Conservation (phyloP, 2,888 invertebrate species). For the Agonum fuliginosum region DNA sequence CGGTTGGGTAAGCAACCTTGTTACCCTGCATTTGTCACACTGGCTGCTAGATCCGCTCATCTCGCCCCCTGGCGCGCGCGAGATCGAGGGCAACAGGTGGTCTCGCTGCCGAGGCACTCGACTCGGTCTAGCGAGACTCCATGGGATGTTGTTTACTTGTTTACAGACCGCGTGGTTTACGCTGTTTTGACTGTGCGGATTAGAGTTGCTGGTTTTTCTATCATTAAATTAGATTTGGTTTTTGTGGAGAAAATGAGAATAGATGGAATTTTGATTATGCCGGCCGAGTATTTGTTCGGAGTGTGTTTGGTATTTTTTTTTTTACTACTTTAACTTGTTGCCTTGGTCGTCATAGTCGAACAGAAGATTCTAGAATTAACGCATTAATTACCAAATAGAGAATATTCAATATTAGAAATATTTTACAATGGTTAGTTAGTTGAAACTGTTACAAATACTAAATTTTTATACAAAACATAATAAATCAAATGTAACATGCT, state of each 20-base stretch:
- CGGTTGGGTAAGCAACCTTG: constrained; percentile 67
- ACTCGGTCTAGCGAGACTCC: too few species aligned
- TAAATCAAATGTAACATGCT: too few species aligned
- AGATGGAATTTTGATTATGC: background rate
- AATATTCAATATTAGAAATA: too few species aligned
- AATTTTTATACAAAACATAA: too few species aligned
- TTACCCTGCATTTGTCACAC: constrained; percentile 67
- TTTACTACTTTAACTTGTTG: too few species aligned
- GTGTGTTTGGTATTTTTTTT: too few species aligned
- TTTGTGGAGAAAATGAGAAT: background rate
- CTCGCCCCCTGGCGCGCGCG: constrained; percentile 65
- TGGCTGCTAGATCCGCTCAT: constrained; percentile 59
- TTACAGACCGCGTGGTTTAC: background rate
- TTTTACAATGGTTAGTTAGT: too few species aligned
- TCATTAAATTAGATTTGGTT: constrained; percentile 45
- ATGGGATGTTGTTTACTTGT: constrained; percentile 52
- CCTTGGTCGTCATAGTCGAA: too few species aligned
- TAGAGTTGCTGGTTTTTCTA: constrained; percentile 23
- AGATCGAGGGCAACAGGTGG: constrained; percentile 63
- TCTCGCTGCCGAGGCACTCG: constrained; percentile 29
- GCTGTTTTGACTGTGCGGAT: constrained; percentile 29
- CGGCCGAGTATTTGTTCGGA: too few species aligned
- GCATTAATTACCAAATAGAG: too few species aligned
- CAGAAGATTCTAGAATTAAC: too few species aligned
- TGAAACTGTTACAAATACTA: too few species aligned